A percentile compares a stretch with the other conserved stretches of the same genome.
phyloP scores from a whole-genome alignment of 2,888 invertebrate genomes.

The Allygus modestus region DNA sequence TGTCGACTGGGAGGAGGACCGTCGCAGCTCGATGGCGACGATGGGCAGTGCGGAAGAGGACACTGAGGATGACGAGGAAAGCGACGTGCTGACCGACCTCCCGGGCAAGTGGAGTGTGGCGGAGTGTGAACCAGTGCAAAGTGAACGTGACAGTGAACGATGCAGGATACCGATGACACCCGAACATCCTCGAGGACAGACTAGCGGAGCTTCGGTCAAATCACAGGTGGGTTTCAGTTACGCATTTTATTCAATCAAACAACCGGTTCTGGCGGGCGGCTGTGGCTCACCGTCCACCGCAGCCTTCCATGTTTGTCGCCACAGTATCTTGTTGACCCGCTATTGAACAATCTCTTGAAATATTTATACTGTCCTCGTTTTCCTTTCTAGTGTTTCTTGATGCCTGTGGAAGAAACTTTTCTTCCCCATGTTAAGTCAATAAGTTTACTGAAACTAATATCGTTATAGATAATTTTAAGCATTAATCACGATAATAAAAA shows the following conservation, averaged over 20 bases:
- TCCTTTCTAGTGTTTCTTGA: neutral
- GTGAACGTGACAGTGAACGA: constrained; percentile 37
- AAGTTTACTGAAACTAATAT: no score
- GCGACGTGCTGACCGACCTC: constrained; percentile 37
- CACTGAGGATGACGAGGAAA: constrained; percentile 5
- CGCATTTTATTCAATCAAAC: constrained; percentile 1
- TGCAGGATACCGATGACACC: neutral
- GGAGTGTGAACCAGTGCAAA: constrained; percentile 24
- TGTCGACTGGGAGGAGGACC: constrained; percentile 52
- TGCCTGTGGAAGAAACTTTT: no score
- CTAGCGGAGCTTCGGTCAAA: neutral
- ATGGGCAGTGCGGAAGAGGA: constrained; percentile 11
- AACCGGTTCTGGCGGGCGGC: neutral
- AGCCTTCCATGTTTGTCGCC: constrained; percentile 24
- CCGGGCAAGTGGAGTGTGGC: constrained; percentile 52
- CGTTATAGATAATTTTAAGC: neutral
- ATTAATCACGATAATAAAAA: no score
- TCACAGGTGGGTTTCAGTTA: constrained; percentile 54
- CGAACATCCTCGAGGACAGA: neutral
- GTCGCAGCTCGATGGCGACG: constrained; percentile 7
- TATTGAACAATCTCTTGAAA: neutral
- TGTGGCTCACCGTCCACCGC: neutral
- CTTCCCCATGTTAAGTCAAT: no score
- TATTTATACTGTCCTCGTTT: constrained; percentile 1
- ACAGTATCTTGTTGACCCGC: constrained; percentile 22